phyloP scores from a whole-genome alignment of 1,140 invertebrate genomes.

The Copidosoma floridanum region DNA sequence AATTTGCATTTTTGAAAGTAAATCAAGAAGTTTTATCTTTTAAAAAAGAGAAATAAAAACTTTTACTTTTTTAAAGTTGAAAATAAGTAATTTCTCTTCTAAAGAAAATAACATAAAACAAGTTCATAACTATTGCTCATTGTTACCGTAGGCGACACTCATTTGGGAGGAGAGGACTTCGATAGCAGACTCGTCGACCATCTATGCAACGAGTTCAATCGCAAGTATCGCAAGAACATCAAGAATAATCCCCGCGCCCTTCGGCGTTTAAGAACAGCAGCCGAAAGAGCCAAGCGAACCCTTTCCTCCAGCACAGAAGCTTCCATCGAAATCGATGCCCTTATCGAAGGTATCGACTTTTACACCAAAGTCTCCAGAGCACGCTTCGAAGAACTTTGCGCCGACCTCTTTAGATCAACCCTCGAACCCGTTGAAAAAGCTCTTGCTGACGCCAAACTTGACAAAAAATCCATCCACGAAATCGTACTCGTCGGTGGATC shows the following conservation, averaged over 20 bases:
- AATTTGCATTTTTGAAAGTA: too few relatives aligned
- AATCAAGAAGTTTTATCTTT: too few relatives aligned
- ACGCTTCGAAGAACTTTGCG: conserved; percentile 65
- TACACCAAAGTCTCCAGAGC: conserved; percentile 63
- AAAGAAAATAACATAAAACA: too few relatives aligned
- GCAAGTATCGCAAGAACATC: conserved; percentile 58
- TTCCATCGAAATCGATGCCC: conserved; percentile 60
- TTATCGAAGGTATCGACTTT: conserved; percentile 62
- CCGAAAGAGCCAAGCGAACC: conserved; percentile 63
- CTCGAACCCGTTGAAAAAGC: conserved; percentile 67
- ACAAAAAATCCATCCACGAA: conserved; percentile 71
- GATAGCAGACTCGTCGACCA: conserved; percentile 79
- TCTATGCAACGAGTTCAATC: conserved; percentile 60
- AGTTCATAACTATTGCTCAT: too few relatives aligned
- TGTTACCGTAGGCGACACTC: conserved; percentile 76
- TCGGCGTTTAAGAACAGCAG: conserved; percentile 66
- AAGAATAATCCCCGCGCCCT: conserved; percentile 54
- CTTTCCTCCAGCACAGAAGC: conserved; percentile 62
- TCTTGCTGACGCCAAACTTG: conserved; percentile 71
- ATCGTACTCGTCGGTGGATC: conserved; percentile 80
- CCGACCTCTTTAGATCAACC: conserved; percentile 62
- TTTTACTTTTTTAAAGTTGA: too few relatives aligned
- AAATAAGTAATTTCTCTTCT: too few relatives aligned
- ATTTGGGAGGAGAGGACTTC: conserved; percentile 80
- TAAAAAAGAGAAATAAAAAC: too few relatives aligned